Conservation (phyloP, 2,797 vertebrate genomes). For the Cichlasoma orientale region DNA sequence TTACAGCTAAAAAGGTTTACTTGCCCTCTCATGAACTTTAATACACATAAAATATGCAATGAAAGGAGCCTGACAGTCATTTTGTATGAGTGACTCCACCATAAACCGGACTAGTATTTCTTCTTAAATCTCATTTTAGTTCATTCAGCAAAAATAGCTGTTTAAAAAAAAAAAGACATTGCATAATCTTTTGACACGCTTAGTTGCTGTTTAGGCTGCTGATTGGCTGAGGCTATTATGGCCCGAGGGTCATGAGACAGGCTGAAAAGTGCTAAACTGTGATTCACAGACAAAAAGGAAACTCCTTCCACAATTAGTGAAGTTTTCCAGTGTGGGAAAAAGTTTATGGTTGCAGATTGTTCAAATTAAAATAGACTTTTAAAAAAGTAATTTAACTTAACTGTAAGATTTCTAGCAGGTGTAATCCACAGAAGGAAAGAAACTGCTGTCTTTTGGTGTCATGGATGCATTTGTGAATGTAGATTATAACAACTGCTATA, state of each 20-base stretch:
- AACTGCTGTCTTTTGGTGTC: neutral
- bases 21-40: neutral
- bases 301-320: rapidly evolving
- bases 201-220: conserved; percentile 5
- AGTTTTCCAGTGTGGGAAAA: neutral
- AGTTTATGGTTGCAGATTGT: neutral
- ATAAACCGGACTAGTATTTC: neutral
- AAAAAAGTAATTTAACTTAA: neutral
- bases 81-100: neutral
- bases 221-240: conserved; percentile 39
- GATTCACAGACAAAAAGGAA: conserved; percentile 1
- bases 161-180: conserved; percentile 7
- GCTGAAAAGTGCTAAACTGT: conserved; percentile 7
- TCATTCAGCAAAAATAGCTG: neutral
- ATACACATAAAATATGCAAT: neutral
- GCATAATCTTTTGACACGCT: conserved; percentile 14
- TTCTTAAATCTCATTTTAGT: neutral
- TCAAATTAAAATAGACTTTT: neutral
- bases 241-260: conserved; percentile 48
- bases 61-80: neutral
- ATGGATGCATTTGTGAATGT: neutral
- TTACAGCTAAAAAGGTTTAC: neutral
- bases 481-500: neutral
- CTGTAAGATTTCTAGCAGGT: neutral
- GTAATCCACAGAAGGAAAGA: neutral